Base-by-base conservation (phyloP, 2,797 vertebrate genomes). In the Dendrocincla fuliginosa region DNA sequence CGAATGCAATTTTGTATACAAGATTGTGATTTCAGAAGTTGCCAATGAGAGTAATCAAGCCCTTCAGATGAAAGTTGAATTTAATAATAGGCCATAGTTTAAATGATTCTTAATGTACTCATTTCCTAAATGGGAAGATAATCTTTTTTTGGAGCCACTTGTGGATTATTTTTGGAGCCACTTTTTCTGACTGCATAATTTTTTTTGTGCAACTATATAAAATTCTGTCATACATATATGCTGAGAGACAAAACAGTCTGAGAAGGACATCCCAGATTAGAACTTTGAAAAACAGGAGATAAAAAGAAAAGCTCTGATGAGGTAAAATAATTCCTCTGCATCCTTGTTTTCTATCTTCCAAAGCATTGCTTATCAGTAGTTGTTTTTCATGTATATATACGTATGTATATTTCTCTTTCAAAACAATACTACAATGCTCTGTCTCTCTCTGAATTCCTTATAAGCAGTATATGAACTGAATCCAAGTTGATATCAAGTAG, bases 81-180 rank as follows among this genome's bases (percentile, higher is more conserved):
- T 90, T 96, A 95, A 89, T 93, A 95, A 94, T 90, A 95, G 55
- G 7, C 61, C 73, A 88, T 65, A 82, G 69, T 93, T 94, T 81
- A 95, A 89, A 93, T 68, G 25, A 67, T 75, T 86, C 68, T 91
- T 85, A 82, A 89, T 89, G 41, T 59, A 82, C 82, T 85, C 87
- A 84, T 89, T 92, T 94, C 87, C 89, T 92, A 96, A 96, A 95
- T 61, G 49, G 87, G 87, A 96, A 95, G 53, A 92, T 44, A 49
- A 77, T 91, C 73, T 94, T 94, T 94, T 96, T 95, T 95, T 93
- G 84, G 89, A 94, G 35, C 35, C 69, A 81, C 95, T 95, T 93
- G 69, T 65, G 64, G 76, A 91, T 91, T 96, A 96, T 97, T 94
- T 96, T 95, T 95, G 87, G 79, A 95, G 53, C 9, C 3, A 28